Percentiles rank a stretch among this genome's conserved stretches.
Evolutionary conservation across 1,140 invertebrate species (phyloP).

Genomic region (Matsumurasca onukii): DNA sequence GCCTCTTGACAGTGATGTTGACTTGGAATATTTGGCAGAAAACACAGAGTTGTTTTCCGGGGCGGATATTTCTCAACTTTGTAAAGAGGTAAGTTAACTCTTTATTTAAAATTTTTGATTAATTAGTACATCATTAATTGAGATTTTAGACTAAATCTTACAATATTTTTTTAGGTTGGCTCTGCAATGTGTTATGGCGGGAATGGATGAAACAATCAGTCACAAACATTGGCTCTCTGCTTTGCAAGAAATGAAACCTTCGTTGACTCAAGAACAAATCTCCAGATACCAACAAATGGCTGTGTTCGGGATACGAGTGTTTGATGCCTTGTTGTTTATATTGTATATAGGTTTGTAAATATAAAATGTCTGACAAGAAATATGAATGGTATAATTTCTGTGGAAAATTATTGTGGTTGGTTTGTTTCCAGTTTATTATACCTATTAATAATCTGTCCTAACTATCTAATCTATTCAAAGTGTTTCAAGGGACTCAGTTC

Average conservation of each 20-base stretch:
- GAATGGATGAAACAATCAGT: constrained; percentile 48
- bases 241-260: constrained; percentile 54
- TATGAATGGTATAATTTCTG: too few relatives aligned
- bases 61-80: constrained; percentile 72
- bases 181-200: constrained; percentile 63
- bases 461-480: too few relatives aligned
- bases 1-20: constrained; percentile 59
- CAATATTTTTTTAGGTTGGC: constrained; percentile 55
- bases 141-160: background rate
- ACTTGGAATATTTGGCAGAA: constrained; percentile 58
- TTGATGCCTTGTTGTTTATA: too few relatives aligned
- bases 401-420: too few relatives aligned
- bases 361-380: too few relatives aligned
- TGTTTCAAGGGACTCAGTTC: too few relatives aligned
- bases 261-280: constrained; percentile 51
- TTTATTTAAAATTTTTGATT: background rate
- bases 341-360: too few relatives aligned
- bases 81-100: constrained; percentile 57
- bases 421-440: too few relatives aligned
- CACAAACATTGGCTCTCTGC: constrained; percentile 57
- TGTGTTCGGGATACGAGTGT: too few relatives aligned
- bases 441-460: too few relatives aligned
- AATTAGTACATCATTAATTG: background rate
- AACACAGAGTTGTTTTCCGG: constrained; percentile 70
- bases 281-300: constrained; percentile 27